These are phyloP conservation scores for Gila orcuttii DNA, from an alignment of 2,113 vertebrate species.

Conservation along the genomic window DNA sequence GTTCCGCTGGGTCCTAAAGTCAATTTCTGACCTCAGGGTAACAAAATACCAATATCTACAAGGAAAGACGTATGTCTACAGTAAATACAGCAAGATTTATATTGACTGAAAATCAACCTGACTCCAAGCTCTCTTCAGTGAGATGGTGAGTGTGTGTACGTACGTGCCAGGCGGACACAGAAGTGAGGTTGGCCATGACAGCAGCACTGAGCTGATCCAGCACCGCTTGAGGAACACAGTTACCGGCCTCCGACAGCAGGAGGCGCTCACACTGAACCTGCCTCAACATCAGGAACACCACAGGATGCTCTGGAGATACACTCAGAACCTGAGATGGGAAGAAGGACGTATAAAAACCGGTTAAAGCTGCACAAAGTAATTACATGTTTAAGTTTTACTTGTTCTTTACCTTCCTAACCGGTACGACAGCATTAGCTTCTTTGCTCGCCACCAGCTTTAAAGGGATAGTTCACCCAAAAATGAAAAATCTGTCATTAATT, in stretches of 20 bases:
- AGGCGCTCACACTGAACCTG: constrained; percentile 91
- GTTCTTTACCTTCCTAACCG: not conserved
- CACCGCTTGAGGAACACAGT: constrained; percentile 78
- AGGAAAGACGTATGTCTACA: not conserved
- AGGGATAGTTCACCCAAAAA: too few relatives aligned
- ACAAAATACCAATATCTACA: not conserved
- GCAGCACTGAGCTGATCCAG: constrained; percentile 86
- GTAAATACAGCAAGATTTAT: not conserved
- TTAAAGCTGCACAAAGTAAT: not conserved
- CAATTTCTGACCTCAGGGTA: not conserved
- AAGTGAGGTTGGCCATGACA: constrained; percentile 84
- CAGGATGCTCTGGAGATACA: constrained; percentile 82
- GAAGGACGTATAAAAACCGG: too few relatives aligned
- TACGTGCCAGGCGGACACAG: constrained; percentile 91
- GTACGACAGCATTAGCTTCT: not conserved
- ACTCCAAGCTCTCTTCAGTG: not conserved
- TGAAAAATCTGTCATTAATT: too few relatives aligned
- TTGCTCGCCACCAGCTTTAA: not conserved
- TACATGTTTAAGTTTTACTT: not conserved
- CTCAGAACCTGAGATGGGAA: constrained; percentile 79
- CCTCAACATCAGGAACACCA: constrained; percentile 82
- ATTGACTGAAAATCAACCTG: not conserved
- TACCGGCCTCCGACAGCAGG: constrained; percentile 72
- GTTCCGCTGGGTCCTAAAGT: too few relatives aligned
- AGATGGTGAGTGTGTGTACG: constrained; percentile 57